Evolutionary conservation across 2,113 vertebrate genomes (phyloP).

Genomic region (Glaucomys volans): DNA sequence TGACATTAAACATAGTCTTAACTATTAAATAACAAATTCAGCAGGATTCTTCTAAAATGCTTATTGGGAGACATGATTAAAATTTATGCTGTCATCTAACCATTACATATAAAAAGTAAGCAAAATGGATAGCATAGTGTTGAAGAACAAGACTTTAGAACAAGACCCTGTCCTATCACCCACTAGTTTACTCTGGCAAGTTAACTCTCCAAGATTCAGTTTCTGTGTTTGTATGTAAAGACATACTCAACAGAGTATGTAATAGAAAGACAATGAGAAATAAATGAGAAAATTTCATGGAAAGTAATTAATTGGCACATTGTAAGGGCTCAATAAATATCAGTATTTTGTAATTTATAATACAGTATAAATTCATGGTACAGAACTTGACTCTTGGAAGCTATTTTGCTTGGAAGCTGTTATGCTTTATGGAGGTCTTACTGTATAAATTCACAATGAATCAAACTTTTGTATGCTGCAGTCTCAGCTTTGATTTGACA

Average conservation of each 20-base stretch:
- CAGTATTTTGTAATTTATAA: not conserved
- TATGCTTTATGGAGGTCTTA: not conserved
- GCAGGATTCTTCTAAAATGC: not conserved
- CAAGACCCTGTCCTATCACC: not conserved
- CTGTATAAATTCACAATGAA: not conserved
- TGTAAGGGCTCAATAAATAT: not conserved
- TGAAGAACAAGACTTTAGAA: not conserved
- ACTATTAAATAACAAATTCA: not conserved
- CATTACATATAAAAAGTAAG: not conserved
- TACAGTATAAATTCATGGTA: not conserved
- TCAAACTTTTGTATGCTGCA: not conserved
- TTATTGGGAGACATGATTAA: not conserved
- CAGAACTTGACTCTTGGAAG: not conserved
- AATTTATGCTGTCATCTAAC: not conserved
- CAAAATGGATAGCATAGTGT: not conserved
- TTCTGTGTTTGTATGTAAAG: conserved; percentile 23
- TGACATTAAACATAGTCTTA: not conserved
- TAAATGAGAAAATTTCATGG: not conserved
- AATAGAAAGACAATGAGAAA: not conserved
- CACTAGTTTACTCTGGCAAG: not conserved
- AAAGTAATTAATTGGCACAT: not conserved
- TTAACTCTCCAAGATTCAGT: not conserved
- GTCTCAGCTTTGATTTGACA: not conserved
- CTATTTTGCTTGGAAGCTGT: not conserved
- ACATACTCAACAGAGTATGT: not conserved